Percentiles rank a stretch among this genome's conserved stretches.
Conservation (phyloP, 2,797 vertebrate species). For the Sebastes cheni region DNA sequence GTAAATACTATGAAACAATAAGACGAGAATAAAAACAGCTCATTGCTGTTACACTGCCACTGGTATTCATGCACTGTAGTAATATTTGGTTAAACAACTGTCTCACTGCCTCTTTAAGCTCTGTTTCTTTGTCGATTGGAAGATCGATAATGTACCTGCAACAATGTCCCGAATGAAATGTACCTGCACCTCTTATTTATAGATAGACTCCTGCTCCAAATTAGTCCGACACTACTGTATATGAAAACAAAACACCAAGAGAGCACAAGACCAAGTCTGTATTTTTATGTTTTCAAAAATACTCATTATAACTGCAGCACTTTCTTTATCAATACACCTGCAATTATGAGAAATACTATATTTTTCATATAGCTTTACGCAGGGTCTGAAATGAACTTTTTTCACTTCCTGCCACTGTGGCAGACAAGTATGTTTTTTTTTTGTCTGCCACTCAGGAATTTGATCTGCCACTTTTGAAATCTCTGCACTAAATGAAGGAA, state of each 20-base stretch:
- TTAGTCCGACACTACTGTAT: background rate
- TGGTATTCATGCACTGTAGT: background rate
- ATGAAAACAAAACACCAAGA: conserved; percentile 12
- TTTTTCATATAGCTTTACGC: background rate
- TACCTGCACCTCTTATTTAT: background rate
- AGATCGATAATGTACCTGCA: conserved; percentile 1
- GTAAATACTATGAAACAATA: background rate
- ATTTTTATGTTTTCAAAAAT: too few relatives aligned
- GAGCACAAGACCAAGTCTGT: background rate
- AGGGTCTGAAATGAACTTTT: too few relatives aligned
- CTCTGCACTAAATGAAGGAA: too few relatives aligned
- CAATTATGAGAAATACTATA: background rate
- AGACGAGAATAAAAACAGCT: background rate
- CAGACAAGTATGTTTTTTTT: too few relatives aligned
- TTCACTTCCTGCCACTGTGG: too few relatives aligned
- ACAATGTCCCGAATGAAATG: conserved; percentile 4
- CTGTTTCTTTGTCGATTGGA: background rate
- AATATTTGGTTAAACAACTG: background rate
- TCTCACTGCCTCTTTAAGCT: background rate
- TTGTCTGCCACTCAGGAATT: too few relatives aligned
- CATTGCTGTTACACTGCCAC: background rate
- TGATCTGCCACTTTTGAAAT: too few relatives aligned
- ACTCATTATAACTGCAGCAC: background rate
- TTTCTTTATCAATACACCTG: background rate
- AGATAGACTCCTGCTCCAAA: background rate